Base-by-base conservation (phyloP, 2,113 vertebrate species). In the Sclerurus mexicanus region DNA sequence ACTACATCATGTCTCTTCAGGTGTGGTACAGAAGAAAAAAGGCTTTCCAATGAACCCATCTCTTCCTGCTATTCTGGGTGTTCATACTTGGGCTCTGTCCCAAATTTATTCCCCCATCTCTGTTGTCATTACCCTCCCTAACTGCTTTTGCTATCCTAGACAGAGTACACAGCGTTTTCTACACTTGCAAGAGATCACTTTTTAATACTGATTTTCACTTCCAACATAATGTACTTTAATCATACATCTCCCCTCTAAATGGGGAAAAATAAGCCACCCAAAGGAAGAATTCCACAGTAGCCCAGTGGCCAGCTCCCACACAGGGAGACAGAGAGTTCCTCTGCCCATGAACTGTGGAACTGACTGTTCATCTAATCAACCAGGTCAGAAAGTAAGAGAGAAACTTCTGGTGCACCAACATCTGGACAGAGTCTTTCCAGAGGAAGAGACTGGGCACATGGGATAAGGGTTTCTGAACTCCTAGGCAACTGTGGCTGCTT, bases 401-500 rank as follows among this genome's bases (percentile, higher is more conserved):
- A 82, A 87, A 60, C 15, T 13, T 78, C 30, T 22, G 59, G 39
- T 31, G 39, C 24, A 59, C 6, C 19, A 67, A 64, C 35, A 91
- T 17, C 35, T 78, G n/a, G 47, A 68, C 49, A 24, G 71, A 85
- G 30, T 31, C 55, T 40, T 80, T 53, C 42, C 55, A 82, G 20
- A 7, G 66, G 35, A 74, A 83, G 25, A 76, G 12, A 14, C 10
- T 11, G 9, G 37, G n/a, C 33, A 37, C 9, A 14, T 4, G 21
- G 31, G 17, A 23, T 56, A 83, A 74, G 30, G 9, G 14, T 71
- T 84, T 92, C 86, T 71, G n/a, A 88, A 78, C 31, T 74, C 63
- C 92, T 39, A 75, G 53, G 50, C 62, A 97, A 90, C 94, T 93
- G 71, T 83, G 77, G 80, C 74, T 81, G 89, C 6, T 68, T 78